These are phyloP conservation scores for Empidonax alnorum DNA, from an alignment of 2,113 vertebrate species.

Conservation along the genomic window DNA sequence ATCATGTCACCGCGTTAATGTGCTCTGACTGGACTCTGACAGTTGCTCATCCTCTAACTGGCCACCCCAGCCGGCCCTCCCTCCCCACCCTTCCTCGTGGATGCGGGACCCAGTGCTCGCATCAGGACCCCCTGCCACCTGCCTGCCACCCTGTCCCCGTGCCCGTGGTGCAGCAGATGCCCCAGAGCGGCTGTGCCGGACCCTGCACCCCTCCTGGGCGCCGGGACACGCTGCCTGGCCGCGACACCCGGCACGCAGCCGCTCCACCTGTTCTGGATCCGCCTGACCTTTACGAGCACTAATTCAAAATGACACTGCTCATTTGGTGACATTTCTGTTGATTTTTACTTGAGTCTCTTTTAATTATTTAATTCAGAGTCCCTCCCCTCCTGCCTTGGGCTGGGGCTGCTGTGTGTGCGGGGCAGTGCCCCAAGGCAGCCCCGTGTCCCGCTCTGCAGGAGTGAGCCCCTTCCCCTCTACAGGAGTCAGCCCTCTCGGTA, in stretches of 20 bases:
- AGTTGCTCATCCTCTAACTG: slow-evolving; percentile 58
- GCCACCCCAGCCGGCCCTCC: not conserved
- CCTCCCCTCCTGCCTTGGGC: slow-evolving; percentile 1
- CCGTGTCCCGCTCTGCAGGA: accelerated
- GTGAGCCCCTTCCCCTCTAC: accelerated
- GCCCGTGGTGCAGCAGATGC: accelerated
- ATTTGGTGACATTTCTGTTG: slow-evolving; percentile 73
- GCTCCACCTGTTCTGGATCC: slow-evolving; percentile 53
- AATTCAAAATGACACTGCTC: slow-evolving; percentile 69
- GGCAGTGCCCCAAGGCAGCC: not conserved
- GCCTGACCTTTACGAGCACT: slow-evolving; percentile 66
- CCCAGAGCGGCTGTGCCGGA: accelerated
- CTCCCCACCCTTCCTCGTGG: not conserved
- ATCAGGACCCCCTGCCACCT: not conserved
- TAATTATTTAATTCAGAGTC: slow-evolving; percentile 66
- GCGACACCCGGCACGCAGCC: not conserved
- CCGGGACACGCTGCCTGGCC: not conserved
- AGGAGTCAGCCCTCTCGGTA: not conserved
- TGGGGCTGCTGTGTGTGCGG: not conserved
- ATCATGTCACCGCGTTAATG: slow-evolving; percentile 88
- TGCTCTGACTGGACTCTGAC: slow-evolving; percentile 84
- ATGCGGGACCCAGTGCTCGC: accelerated
- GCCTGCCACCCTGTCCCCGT: not conserved
- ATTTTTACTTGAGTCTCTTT: slow-evolving; percentile 69
- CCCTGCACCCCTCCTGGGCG: not conserved